Evolutionary conservation across 2,797 vertebrate genomes (phyloP), one percentile per base, ranked within the genome.

Genomic region (Helarctos malayanus): DNA sequence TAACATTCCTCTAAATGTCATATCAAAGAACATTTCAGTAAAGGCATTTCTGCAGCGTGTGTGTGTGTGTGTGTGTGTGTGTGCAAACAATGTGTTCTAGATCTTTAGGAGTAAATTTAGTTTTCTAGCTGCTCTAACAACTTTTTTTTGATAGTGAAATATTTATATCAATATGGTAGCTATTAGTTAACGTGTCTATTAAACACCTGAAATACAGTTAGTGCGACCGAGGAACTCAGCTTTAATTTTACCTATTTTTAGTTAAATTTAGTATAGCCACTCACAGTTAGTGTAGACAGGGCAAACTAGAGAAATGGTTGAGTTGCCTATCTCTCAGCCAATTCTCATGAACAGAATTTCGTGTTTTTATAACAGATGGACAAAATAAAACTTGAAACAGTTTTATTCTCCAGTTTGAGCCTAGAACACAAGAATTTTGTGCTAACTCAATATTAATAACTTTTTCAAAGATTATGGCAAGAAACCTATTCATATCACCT

Each of bases 161-260:
- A 29, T 27, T 69, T 41, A 14, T 16, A 81, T 52, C 38, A 69
- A 38, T 61, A 90, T 49, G 35, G 7, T 5, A 90, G 27, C 89
- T 88, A 54, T 56, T 79, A 71, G 25, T 8, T 78, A 91, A 75
- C 2, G 6, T 63, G 19, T 63, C 54, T 61, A 35, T 2, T 68
- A n/a, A 95, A 91, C 38, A 61, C 2, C 21, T 97, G 8, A 63
- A 63, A 95, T 71, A 13, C 11, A 38, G 13, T 27, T 9, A 79
- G 6, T 38, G 13, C 54, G 7, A 85, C 27, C 21, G 12, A 96
- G 32, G 47, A 89, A 85, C 6, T 93, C 10, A 75, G 63, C 78
- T 93, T 95, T 76, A 68, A 82, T 21, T 92, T 52, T 19, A 94
- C 29, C 71, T 85, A 5, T 45, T 65, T 83, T 93, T 35, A 88